Evolutionary conservation across 2,888 invertebrate species (phyloP), one percentile per base, ranked within the genome.

Genomic region (Cosmia trapezina): DNA sequence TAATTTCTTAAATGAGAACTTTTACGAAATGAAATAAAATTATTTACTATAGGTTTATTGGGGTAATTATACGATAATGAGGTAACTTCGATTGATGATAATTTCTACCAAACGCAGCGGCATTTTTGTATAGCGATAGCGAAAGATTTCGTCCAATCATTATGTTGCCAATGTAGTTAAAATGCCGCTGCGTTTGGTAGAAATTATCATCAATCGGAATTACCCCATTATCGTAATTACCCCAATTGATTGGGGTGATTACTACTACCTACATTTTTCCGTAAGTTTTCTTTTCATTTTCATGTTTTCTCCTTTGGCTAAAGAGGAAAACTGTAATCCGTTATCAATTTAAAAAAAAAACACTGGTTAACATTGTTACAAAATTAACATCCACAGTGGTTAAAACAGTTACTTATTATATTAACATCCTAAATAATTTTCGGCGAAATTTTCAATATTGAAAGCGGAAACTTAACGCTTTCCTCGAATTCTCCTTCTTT

Each of bases 401-500:
- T 14, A 5, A 45, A 53, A 53, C 4, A 51, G 19, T 37, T 22
- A 33, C 47, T 28, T 37, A 33, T 43, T 37, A n/a, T 60, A 73
- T 37, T 9, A 43, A 45, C 8, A 28, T 49, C 37, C 14, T n/a
- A n/a, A 57, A 64, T 43, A 53, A 33, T 33, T 53, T 67, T 66
- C n/a, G 4, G 19, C 19, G 22, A 70, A 81, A 47, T 54, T 45
- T 53, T 45, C 17, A 28, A 28, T 51, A 51, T 37, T 49, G 28
- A 41, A 68, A 70, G 22, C 56, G 67, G 67, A 57, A 67, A 64
- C 49, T 49, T 41, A 17, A 66, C 17, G 47, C 6, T 75, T 78
- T 66, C 43, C 22, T 33, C 14, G 22, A 65, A 56, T 69, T 60
- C 33, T 19, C 5, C 7, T 51, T 65, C 57, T 80, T 78, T 83